Conservation (phyloP, 2,797 vertebrate species). For the Chiloscyllium punctatum region DNA sequence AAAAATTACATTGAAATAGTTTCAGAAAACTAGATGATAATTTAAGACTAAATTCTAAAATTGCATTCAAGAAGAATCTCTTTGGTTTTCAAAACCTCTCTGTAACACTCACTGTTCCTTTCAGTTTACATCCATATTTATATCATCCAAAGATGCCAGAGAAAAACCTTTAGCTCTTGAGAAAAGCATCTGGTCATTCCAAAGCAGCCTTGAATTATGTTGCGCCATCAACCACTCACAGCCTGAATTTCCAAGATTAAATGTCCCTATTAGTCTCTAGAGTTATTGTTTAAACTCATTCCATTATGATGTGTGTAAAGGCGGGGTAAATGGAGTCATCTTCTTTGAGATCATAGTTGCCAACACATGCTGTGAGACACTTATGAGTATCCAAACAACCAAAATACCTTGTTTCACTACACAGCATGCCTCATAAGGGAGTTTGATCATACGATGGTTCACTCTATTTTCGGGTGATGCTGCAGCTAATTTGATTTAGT, state of each 20-base stretch:
- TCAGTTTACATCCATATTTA: conserved; percentile 21
- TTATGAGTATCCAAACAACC: conserved; percentile 51
- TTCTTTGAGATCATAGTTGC: conserved; percentile 52
- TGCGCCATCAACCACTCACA: conserved; percentile 5
- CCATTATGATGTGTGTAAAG: conserved; percentile 48
- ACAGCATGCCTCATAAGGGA: conserved; percentile 45
- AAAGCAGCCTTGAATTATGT: conserved; percentile 39
- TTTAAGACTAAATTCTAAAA: background rate
- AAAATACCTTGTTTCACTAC: conserved; percentile 52
- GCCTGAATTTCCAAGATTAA: conserved; percentile 49
- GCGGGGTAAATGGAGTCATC: conserved; percentile 55
- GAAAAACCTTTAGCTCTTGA: background rate
- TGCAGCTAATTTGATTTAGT: conserved; percentile 50
- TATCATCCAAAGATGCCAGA: conserved; percentile 9
- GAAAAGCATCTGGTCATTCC: conserved; percentile 35
- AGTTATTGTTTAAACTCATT: conserved; percentile 46
- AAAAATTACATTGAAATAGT: background rate
- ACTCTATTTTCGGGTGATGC: conserved; percentile 49
- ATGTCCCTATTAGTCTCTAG: conserved; percentile 46
- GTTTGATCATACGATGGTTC: conserved; percentile 43
- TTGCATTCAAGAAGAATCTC: background rate
- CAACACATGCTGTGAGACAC: conserved; percentile 49
- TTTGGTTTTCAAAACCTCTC: background rate
- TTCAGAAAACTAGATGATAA: background rate
- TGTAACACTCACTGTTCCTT: background rate